These are phyloP conservation scores for Microctonus brassicae DNA, from an alignment of 2,888 invertebrate genomes.

Conservation along the genomic window DNA sequence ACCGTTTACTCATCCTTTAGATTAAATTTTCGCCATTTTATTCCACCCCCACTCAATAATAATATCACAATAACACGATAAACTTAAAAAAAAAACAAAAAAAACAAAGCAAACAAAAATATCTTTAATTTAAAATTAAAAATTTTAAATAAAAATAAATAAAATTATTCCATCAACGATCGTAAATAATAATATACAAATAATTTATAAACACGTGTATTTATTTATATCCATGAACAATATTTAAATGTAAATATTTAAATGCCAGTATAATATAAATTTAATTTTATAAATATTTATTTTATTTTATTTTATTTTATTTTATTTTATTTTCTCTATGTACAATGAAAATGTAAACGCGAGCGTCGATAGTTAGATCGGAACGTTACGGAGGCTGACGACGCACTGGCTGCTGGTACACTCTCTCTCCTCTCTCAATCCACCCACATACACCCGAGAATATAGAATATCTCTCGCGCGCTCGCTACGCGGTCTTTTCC, in stretches of 20 bases:
- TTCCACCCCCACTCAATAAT: not conserved
- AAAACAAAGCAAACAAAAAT: not conserved
- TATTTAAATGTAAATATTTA: not conserved
- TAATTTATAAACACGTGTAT: too few species aligned
- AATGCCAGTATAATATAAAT: too few species aligned
- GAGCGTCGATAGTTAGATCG: conserved; percentile 51
- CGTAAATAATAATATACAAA: not conserved
- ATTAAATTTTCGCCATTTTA: not conserved
- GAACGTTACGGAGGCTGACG: conserved; percentile 66
- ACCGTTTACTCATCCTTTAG: not conserved
- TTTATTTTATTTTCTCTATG: too few species aligned
- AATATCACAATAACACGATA: not conserved
- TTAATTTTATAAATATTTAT: not conserved
- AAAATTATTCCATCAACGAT: not conserved
- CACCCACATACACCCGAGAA: conserved; percentile 40
- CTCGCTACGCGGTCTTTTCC: conserved; percentile 41
- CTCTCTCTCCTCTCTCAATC: conserved; percentile 39
- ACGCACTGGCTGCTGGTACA: conserved; percentile 63
- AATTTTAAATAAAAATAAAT: not conserved
- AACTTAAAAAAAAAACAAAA: not conserved
- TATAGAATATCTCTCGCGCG: conserved; percentile 26
- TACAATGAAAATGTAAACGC: not conserved
- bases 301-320: too few species aligned
- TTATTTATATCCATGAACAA: too few species aligned
- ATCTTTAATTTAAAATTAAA: not conserved